These are phyloP conservation scores for Glyphotaelius pellucidus DNA, from an alignment of 2,888 invertebrate species.

Conservation along the genomic window DNA sequence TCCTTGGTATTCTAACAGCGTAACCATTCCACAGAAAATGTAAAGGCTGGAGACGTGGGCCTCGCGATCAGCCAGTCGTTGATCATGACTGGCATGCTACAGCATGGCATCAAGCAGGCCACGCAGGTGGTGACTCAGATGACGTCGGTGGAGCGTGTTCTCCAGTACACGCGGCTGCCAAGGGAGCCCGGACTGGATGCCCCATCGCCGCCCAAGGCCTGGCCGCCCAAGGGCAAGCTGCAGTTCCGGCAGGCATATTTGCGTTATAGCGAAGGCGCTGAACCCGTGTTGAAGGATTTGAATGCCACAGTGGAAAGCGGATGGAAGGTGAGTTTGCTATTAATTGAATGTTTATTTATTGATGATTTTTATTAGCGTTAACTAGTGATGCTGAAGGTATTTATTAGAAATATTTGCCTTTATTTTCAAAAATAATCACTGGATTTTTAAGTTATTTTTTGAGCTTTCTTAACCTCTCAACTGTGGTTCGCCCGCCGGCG, in stretches of 20 bases:
- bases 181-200: constrained; percentile 83
- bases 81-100: constrained; percentile 88
- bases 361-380: neutral
- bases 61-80: constrained; percentile 85
- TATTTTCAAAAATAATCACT: no score
- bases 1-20: neutral
- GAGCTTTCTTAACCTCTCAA: no score
- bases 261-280: constrained; percentile 79
- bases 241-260: constrained; percentile 80
- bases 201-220: constrained; percentile 77
- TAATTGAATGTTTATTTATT: constrained; percentile 58
- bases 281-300: constrained; percentile 83
- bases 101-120: constrained; percentile 87
- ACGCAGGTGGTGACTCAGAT: constrained; percentile 88
- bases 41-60: constrained; percentile 83
- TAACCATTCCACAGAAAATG: constrained; percentile 72
- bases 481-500: no score
- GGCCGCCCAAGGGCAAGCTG: constrained; percentile 81
- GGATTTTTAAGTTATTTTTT: no score
- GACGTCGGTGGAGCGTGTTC: constrained; percentile 89
- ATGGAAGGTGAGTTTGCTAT: constrained; percentile 77
- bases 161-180: constrained; percentile 86
- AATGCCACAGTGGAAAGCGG: constrained; percentile 80
- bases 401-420: no score
- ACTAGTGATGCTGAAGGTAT: no score